Evolutionary conservation across 2,888 invertebrate species (phyloP), one percentile per base, ranked within the genome.

Genomic region (Dilophus febrilis): DNA sequence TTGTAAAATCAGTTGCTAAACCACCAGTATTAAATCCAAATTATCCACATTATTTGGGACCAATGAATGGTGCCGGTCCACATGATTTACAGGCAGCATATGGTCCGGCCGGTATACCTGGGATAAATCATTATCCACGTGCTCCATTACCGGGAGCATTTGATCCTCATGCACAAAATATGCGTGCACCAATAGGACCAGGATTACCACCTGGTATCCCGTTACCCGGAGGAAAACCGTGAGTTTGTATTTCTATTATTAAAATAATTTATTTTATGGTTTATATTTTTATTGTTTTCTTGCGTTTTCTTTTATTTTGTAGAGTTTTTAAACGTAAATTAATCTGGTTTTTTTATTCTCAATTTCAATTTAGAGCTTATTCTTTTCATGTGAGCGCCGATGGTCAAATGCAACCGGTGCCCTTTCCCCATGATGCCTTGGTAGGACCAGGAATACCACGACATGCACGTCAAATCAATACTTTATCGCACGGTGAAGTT

Each of bases 401-500:
- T 54, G 85, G 85, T 22, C 83, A 84, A 57, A 76, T 86, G 72
- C 83, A 85, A 64, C 92, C 88, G 37, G 91, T 91, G 50, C 88
- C 87, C 43, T 94, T 94, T 67, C 92, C 92, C 22, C 80, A 85
- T 18, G 94, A 95, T 64, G 91, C 92, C 45, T 71, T 91, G 45
- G 81, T 87, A 57, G 90, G 87, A 17, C 85, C 88, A 28, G 94
- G 91, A 45, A 90, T 94, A 51, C 94, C 94, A 32, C 70, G 88
- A 42, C 88, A 90, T 63, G 90, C 91, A 41, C 74, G 88, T 33
- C 88, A 90, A 64, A 83, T 90, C 52, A 87, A 87, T 63, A 91
- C 90, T 12, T 70, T 95, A 45, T 82, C 80, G 47, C 94, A 95
- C 63, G 94, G 94, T 26, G 94, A 95, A 61, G 94, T 94, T 41